phyloP scores from a whole-genome alignment of 2,113 vertebrate species.

The Sturnus vulgaris region DNA sequence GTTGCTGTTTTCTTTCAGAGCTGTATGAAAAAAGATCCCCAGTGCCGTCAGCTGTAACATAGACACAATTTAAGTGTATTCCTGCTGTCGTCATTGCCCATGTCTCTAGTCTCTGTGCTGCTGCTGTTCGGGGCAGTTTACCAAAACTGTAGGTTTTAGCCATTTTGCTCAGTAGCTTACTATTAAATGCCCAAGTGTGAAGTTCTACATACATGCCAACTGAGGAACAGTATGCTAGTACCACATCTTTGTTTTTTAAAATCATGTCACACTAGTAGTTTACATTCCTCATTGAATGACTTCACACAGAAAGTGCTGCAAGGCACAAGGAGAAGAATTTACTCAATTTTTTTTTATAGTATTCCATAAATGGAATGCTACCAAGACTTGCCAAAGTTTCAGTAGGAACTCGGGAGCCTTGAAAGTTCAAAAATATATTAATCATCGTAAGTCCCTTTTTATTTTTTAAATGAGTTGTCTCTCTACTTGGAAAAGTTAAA shows the following conservation, averaged over 20 bases:
- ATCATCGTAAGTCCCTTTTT: neutral
- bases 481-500: neutral
- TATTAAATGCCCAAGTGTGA: neutral
- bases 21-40: neutral
- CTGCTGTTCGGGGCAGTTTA: neutral
- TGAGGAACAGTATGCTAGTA: neutral
- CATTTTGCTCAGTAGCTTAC: neutral
- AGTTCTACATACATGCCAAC: neutral
- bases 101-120: neutral
- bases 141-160: neutral
- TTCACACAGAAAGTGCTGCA: neutral
- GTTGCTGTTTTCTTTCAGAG: neutral
- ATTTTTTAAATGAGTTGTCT: neutral
- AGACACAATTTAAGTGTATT: neutral
- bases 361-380: neutral
- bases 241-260: neutral
- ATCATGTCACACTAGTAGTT: neutral
- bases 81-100: accelerated
- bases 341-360: neutral
- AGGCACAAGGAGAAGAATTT: neutral
- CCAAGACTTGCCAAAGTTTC: neutral
- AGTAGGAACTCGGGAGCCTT: neutral
- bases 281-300: neutral
- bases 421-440: neutral
- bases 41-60: neutral